Evolutionary conservation across 2,113 vertebrate species (phyloP), one percentile per base, ranked within the genome.

Genomic region (Caracal caracal): DNA sequence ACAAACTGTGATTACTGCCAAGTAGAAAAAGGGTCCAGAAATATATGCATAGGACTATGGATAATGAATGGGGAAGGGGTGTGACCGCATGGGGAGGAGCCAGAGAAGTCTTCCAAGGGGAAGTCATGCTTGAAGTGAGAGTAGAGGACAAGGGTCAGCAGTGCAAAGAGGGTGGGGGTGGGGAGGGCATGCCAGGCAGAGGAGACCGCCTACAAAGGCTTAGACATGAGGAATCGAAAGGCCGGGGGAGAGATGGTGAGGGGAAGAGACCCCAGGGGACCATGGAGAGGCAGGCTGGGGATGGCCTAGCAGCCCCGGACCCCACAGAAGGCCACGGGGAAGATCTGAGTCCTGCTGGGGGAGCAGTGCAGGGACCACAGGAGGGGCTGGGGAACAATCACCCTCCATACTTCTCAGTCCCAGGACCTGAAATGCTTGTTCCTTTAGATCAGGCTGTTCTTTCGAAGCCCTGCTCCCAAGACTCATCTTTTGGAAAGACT

Each of bases 331-430:
- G 30, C n/a, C 68, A 40, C 6, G 1, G 2, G 37, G 30, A 51
- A 68, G 17, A 35, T 11, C 51, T 43, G 70, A 63, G 28, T 65
- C 88, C 56, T 61, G 15, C 3, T 33, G 35, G 13, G 9, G 20
- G 6, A 47, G 24, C 5, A 10, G 4, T 5, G 20, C 17, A 12
- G 51, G 61, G 15, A 15, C 47, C 28, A 5, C 0, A 0, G 3
- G 53, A 56, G 10, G 40, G 33, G 28, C n/a, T n/a, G 9, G 40
- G 20, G 47, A 53, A 73, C 15, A 51, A 17, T 40, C 3, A 0
- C 71, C 28, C 16, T 40, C 17, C 66, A 35, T 30, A 26, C 59
- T 37, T 28, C 40, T 88, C 92, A 88, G 61, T 47, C 35, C 19
- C 5, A 3, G 68, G 0, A 6, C n/a, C 17, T 17, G 3, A 94